Percentiles rank a stretch among this genome's conserved stretches.
Evolutionary conservation across 1,140 invertebrate species (phyloP).

Genomic region (Cherax destructor): DNA sequence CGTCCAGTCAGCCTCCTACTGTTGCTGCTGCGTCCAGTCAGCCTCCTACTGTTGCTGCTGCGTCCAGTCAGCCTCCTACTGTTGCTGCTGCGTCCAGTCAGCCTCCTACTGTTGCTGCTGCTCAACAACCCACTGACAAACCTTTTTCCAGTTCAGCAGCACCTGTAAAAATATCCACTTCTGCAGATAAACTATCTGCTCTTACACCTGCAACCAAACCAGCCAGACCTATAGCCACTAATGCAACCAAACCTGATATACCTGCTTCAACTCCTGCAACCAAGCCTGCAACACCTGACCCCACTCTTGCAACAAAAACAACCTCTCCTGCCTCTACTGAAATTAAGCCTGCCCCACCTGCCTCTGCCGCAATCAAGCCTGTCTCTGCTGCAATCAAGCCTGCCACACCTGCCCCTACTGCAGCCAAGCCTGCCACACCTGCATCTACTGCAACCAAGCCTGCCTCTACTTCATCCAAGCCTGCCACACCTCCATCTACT

Average conservation of each 20-base stretch:
- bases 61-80: not conserved
- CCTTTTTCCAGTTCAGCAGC: not conserved
- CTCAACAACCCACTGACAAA: not conserved
- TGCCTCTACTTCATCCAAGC: not conserved
- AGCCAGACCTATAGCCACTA: not conserved
- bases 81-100: not conserved
- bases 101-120: not conserved
- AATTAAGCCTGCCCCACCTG: constrained; percentile 3
- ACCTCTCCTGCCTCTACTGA: not conserved
- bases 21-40: not conserved
- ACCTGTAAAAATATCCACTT: not conserved
- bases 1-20: not conserved
- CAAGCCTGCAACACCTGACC: constrained; percentile 4
- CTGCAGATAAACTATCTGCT: not conserved
- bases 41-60: not conserved
- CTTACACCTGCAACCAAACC: not conserved
- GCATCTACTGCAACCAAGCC: not conserved
- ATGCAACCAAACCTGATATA: not conserved
- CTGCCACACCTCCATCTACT: constrained; percentile 3
- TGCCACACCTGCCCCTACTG: not conserved
- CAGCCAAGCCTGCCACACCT: not conserved
- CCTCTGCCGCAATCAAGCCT: constrained; percentile 24
- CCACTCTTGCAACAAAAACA: not conserved
- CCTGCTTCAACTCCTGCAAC: constrained; percentile 1
- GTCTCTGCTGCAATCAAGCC: constrained; percentile 19